A percentile compares a stretch with the other conserved stretches of the same genome.
phyloP scores from a whole-genome alignment of 23 tunicate species.

The Styela clava region DNA sequence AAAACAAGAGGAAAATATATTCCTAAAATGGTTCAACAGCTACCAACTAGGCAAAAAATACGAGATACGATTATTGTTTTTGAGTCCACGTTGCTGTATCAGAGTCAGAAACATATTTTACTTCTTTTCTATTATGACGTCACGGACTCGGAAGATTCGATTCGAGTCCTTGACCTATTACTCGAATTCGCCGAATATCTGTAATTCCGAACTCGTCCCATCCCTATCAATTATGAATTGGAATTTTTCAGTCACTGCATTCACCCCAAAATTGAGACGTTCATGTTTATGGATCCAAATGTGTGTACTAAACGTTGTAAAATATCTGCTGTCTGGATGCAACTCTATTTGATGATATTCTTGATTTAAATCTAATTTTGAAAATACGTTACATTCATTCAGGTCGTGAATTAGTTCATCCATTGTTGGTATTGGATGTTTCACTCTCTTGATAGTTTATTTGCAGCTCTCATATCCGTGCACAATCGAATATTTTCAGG shows the following conservation, averaged over 20 bases:
- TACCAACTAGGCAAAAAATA: no score
- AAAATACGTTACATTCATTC: constrained; percentile 2
- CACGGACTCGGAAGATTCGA: no score
- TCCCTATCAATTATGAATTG: constrained; percentile 8
- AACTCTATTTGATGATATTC: constrained; percentile 34
- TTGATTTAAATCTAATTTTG: constrained; percentile 16
- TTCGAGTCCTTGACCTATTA: no score
- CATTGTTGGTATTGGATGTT: constrained; percentile 24
- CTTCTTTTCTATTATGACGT: no score
- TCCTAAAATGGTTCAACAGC: no score
- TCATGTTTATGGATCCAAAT: constrained; percentile 10
- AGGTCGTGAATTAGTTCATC: constrained; percentile 5
- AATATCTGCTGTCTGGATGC: constrained; percentile 11
- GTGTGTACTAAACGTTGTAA: constrained; percentile 24
- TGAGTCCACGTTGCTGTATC: no score
- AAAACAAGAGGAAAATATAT: no score
- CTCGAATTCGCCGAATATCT: no score
- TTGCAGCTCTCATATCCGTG: constrained; percentile 24
- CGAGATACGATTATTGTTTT: no score
- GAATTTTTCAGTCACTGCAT: constrained; percentile 20
- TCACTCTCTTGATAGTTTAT: constrained; percentile 1
- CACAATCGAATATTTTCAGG: constrained; percentile 20
- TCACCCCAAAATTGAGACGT: constrained; percentile 2
- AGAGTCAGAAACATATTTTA: no score
- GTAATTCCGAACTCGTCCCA: no score